These are phyloP conservation scores for Typhlomys cinereus DNA, from an alignment of 2,113 vertebrate species.

Conservation along the genomic window DNA sequence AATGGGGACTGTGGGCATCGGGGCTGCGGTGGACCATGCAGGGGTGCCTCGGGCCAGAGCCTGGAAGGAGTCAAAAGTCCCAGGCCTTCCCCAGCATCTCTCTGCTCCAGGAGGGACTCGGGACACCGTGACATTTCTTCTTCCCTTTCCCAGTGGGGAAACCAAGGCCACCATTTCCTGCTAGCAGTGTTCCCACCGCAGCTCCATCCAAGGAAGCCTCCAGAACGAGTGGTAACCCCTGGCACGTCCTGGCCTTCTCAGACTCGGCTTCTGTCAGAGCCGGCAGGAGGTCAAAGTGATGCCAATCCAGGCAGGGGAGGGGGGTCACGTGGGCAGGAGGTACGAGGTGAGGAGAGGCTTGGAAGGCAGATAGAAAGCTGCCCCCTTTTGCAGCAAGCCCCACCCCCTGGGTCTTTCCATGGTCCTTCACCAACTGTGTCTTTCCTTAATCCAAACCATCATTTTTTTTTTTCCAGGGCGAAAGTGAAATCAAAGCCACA, in stretches of 20 bases:
- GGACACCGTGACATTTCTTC: too few species aligned
- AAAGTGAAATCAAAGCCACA: conserved; percentile 75
- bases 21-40: accelerated
- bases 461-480: conserved; percentile 79
- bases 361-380: conserved; percentile 64
- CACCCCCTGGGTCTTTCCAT: conserved; percentile 52
- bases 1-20: neutral
- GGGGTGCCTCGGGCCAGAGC: accelerated
- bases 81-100: neutral
- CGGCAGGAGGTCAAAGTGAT: neutral
- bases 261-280: neutral
- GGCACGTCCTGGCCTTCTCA: neutral
- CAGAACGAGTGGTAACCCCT: neutral
- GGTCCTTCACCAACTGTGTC: conserved; percentile 74
- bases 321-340: neutral
- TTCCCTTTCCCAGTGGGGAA: neutral
- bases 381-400: neutral
- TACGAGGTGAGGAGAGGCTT: conserved; percentile 51
- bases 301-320: neutral
- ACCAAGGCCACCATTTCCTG: neutral
- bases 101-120: neutral
- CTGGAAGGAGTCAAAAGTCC: neutral
- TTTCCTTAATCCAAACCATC: conserved; percentile 77
- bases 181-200: too few species aligned
- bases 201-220: neutral